A percentile compares a stretch with the other conserved stretches of the same genome.
These are phyloP conservation scores for Polydrusus tereticollis DNA, from an alignment of 2,888 invertebrate species.

Conservation along the genomic window DNA sequence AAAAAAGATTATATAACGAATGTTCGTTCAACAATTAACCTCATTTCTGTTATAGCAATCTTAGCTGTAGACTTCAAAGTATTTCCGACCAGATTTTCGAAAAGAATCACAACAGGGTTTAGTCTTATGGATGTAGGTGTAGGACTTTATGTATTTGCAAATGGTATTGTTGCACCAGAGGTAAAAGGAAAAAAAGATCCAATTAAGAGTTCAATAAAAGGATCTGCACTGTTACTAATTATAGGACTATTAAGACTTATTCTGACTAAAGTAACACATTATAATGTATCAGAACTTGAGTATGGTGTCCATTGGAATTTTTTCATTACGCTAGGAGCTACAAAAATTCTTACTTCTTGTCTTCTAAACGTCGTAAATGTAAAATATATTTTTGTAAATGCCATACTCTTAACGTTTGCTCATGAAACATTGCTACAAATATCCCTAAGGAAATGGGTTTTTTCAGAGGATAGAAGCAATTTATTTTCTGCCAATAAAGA, in stretches of 20 bases:
- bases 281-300: constrained; percentile 90
- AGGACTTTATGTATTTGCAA: constrained; percentile 86
- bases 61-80: constrained; percentile 93
- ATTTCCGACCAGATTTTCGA: constrained; percentile 89
- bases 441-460: constrained; percentile 79
- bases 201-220: constrained; percentile 62
- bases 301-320: constrained; percentile 99
- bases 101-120: constrained; percentile 88
- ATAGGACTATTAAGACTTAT: constrained; percentile 77
- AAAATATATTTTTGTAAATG: constrained; percentile 70
- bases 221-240: constrained; percentile 68
- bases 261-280: constrained; percentile 76
- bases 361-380: constrained; percentile 71
- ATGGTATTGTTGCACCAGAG: constrained; percentile 81
- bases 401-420: constrained; percentile 70
- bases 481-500: constrained; percentile 90
- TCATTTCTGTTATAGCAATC: constrained; percentile 85
- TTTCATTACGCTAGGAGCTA: constrained; percentile 90
- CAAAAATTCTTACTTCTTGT: constrained; percentile 80
- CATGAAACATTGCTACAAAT: constrained; percentile 77
- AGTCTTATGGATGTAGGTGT: constrained; percentile 97
- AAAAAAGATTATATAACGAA: constrained; percentile 72
- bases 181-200: constrained; percentile 62
- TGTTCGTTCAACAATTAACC: constrained; percentile 77
- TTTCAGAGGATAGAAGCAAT: constrained; percentile 71